phyloP scores from a whole-genome alignment of 2,888 invertebrate species.

The Euclidia mi region DNA sequence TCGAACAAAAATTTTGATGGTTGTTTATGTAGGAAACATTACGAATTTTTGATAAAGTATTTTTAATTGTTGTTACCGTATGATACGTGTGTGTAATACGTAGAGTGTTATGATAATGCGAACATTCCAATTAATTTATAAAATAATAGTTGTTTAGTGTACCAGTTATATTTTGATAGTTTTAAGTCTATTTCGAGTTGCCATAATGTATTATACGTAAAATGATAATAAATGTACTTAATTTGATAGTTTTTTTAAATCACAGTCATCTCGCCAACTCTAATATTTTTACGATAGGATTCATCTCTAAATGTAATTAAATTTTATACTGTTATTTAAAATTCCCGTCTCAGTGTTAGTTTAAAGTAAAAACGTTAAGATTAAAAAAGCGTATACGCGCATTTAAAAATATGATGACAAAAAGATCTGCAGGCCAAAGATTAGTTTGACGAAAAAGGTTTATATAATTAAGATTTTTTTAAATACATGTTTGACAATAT shows the following conservation, averaged over 20 bases:
- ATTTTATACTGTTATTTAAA: slow-evolving; percentile 57
- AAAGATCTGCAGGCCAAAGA: slow-evolving; percentile 89
- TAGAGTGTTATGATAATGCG: slow-evolving; percentile 68
- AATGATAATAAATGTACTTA: slow-evolving; percentile 80
- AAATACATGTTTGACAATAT: slow-evolving; percentile 73
- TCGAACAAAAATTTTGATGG: slow-evolving; percentile 65
- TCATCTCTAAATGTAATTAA: slow-evolving; percentile 53
- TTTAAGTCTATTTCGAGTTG: slow-evolving; percentile 76
- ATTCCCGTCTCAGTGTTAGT: slow-evolving; percentile 77
- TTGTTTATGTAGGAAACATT: slow-evolving; percentile 65
- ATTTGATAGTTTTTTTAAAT: slow-evolving; percentile 64
- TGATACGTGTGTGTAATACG: slow-evolving; percentile 71
- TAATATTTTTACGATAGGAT: slow-evolving; percentile 57
- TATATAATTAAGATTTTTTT: slow-evolving; percentile 58
- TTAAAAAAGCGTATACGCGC: slow-evolving; percentile 72
- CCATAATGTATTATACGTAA: slow-evolving; percentile 79
- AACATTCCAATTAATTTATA: slow-evolving; percentile 79
- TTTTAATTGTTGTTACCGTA: slow-evolving; percentile 86
- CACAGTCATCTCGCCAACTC: slow-evolving; percentile 45
- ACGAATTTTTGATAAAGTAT: slow-evolving; percentile 73
- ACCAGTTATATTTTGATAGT: slow-evolving; percentile 55
- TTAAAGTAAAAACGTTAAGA: slow-evolving; percentile 52
- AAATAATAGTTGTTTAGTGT: slow-evolving; percentile 61
- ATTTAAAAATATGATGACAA: slow-evolving; percentile 66
- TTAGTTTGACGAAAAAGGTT: slow-evolving; percentile 73